A percentile compares a stretch with the other conserved stretches of the same genome.
These are phyloP conservation scores for Theonella swinhoei DNA, from an alignment of 37 sponge, comb jelly and placozoan species.

Conservation along the genomic window DNA sequence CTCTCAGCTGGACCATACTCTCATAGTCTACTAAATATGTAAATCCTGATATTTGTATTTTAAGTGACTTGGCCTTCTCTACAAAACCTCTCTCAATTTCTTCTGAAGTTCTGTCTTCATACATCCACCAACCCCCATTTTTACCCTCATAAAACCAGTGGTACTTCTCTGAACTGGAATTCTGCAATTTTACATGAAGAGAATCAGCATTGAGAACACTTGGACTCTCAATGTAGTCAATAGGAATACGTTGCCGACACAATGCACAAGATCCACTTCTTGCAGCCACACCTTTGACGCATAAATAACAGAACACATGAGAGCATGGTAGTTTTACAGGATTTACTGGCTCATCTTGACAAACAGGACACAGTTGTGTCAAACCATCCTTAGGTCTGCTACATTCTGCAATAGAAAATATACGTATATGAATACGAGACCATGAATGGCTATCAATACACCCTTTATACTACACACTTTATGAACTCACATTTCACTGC, in stretches of 20 bases:
- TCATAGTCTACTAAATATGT: conserved; percentile 80
- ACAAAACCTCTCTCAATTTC: conserved; percentile 72
- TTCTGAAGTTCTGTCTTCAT: conserved; percentile 68
- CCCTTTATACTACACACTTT: too few relatives aligned
- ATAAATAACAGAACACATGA: conserved; percentile 93
- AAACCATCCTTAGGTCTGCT: too few relatives aligned
- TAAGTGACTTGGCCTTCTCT: conserved; percentile 5
- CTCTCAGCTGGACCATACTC: conserved; percentile 70
- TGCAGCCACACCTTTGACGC: conserved; percentile 87
- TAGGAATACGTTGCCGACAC: conserved; percentile 75
- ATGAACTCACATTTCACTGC: too few relatives aligned
- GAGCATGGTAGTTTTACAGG: conserved; percentile 85
- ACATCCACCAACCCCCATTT: conserved; percentile 92
- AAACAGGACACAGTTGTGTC: conserved; percentile 73
- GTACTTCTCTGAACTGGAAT: not conserved
- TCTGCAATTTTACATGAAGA: not conserved
- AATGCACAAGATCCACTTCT: conserved; percentile 67
- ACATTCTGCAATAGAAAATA: too few relatives aligned
- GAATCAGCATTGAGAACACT: conserved; percentile 30
- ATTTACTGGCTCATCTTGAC: conserved; percentile 55
- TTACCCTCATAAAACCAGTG: conserved; percentile 85
- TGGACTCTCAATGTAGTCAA: conserved; percentile 55
- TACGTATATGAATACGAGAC: too few relatives aligned
- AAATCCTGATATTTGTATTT: conserved; percentile 74
- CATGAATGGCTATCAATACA: too few relatives aligned